Conservation (phyloP, 2,797 vertebrate species). For the Acomys russatus region DNA sequence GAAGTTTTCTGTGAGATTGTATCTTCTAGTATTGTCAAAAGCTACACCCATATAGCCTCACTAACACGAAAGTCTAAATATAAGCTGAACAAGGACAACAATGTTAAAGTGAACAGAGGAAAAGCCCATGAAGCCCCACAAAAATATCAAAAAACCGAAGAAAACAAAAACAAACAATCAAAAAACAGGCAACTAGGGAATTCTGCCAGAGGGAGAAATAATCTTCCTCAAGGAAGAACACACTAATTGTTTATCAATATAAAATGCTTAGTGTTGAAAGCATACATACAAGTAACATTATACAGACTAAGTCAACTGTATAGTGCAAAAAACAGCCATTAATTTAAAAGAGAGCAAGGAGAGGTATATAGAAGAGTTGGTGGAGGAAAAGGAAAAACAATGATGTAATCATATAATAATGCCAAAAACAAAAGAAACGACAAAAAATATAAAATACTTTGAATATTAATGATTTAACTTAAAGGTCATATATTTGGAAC, state of each 20-base stretch:
- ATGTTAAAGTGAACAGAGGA: background rate
- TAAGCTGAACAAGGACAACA: background rate
- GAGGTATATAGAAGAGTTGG: background rate
- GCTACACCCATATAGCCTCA: background rate
- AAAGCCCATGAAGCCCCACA: background rate
- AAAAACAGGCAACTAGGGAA: too few relatives aligned
- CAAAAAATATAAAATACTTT: background rate
- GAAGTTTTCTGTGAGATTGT: background rate
- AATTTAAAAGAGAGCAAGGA: background rate
- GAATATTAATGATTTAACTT: background rate
- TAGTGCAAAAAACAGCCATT: background rate
- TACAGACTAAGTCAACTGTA: background rate
- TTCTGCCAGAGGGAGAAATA: background rate
- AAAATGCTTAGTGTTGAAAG: background rate
- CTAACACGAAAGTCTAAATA: background rate
- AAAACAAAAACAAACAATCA: too few relatives aligned
- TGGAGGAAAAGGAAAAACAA: background rate
- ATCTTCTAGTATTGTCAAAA: background rate
- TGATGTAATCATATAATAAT: background rate
- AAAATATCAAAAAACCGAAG: too few relatives aligned
- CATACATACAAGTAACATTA: background rate
- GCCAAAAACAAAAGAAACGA: background rate
- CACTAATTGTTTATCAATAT: background rate
- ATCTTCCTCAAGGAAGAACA: background rate
- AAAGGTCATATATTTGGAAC: background rate